Conservation (phyloP, 2,113 vertebrate species). For the Clarias macrocephalus region DNA sequence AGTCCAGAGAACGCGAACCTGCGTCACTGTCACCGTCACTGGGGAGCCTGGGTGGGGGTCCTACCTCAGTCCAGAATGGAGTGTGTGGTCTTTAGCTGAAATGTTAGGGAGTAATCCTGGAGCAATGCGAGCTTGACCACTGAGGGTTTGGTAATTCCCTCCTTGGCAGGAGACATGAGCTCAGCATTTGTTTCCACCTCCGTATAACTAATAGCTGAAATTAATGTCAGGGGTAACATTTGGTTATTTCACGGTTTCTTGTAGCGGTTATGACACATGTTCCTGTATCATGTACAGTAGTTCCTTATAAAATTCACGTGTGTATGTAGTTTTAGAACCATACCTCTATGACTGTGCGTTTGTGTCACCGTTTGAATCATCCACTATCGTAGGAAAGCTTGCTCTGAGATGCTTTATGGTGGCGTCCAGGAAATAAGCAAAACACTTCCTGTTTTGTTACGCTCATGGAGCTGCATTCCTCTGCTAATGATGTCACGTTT, state of each 20-base stretch:
- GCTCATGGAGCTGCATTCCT: background rate
- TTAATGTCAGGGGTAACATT: slow-evolving; percentile 4
- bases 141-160: slow-evolving; percentile 31
- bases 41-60: slow-evolving; percentile 2
- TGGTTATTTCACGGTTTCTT: slow-evolving; percentile 3
- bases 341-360: background rate
- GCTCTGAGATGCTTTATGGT: slow-evolving; percentile 6
- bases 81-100: slow-evolving; percentile 14
- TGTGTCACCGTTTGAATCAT: background rate
- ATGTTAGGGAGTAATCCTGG: slow-evolving; percentile 24
- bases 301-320: background rate
- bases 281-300: background rate
- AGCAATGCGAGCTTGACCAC: slow-evolving; percentile 14
- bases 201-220: slow-evolving; percentile 8
- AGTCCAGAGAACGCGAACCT: slow-evolving; percentile 33
- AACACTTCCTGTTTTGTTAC: slow-evolving; percentile 34
- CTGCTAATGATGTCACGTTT: background rate
- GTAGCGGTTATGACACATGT: background rate
- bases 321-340: background rate
- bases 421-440: slow-evolving; percentile 19
- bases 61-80: slow-evolving; percentile 18
- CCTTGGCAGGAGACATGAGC: slow-evolving; percentile 19
- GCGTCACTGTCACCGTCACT: slow-evolving; percentile 46
- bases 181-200: slow-evolving; percentile 19
- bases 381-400: background rate